Percentiles rank a stretch among this genome's conserved stretches.
Evolutionary conservation across 2,113 vertebrate species (phyloP).

Genomic region (Tyto alba): DNA sequence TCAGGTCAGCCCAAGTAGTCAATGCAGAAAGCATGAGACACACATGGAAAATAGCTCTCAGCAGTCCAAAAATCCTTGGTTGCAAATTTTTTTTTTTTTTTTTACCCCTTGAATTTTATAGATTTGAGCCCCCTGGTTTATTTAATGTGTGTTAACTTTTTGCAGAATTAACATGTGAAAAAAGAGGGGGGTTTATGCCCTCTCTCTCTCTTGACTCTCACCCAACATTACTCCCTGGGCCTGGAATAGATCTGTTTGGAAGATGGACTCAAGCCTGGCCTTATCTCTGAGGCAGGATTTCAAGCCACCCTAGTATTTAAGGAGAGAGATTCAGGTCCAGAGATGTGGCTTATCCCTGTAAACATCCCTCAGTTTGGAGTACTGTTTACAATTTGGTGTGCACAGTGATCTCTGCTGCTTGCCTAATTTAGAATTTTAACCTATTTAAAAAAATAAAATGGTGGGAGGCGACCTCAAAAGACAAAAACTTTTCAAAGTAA

Average conservation of each 20-base stretch:
- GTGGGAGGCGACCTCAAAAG: neutral
- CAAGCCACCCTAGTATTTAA: neutral
- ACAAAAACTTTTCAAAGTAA: neutral
- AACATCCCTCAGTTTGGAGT: neutral
- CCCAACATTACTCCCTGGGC: neutral
- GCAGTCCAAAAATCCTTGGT: neutral
- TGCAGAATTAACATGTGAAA: neutral
- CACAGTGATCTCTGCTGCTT: neutral
- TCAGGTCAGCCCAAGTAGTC: neutral
- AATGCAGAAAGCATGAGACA: neutral
- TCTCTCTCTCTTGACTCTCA: neutral
- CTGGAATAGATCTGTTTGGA: neutral
- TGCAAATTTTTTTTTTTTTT: neutral
- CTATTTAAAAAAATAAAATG: neutral
- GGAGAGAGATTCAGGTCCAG: neutral
- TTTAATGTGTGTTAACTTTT: neutral
- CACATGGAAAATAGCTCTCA: neutral
- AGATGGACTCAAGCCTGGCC: neutral
- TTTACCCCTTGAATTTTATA: neutral
- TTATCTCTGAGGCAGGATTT: constrained; percentile 4
- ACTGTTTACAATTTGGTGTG: neutral
- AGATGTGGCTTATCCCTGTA: neutral
- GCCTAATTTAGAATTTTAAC: neutral
- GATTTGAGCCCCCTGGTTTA: neutral
- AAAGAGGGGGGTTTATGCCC: neutral